A percentile compares a stretch with the other conserved stretches of the same genome.
phyloP scores from a whole-genome alignment of 2,113 vertebrate genomes.

The Hiodon tergisus region DNA sequence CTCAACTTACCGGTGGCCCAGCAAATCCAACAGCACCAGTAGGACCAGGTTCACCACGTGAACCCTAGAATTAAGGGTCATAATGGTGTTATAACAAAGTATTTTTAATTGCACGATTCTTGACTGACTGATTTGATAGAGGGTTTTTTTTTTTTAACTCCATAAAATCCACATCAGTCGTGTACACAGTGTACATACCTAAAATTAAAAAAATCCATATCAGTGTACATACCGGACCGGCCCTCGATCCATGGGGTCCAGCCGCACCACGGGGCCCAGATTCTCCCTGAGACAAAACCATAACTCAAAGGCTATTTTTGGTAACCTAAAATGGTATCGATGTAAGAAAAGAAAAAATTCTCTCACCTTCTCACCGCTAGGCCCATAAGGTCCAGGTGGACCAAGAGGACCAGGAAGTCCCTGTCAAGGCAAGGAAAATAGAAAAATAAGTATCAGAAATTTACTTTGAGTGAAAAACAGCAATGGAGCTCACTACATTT shows the following conservation, averaged over 20 bases:
- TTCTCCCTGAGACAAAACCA: conserved; percentile 75
- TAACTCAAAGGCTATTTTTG: background rate
- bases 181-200: no score
- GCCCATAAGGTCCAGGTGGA: conserved; percentile 80
- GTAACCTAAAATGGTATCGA: background rate
- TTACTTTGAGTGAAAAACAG: background rate
- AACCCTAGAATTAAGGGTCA: conserved; percentile 64
- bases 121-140: no score
- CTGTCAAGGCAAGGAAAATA: conserved; percentile 54
- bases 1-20: conserved; percentile 77
- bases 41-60: conserved; percentile 91
- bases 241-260: conserved; percentile 88
- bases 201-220: background rate
- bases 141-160: background rate
- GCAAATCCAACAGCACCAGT: conserved; percentile 90
- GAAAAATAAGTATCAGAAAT: background rate
- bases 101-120: no score
- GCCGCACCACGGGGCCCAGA: conserved; percentile 85
- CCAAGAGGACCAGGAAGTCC: conserved; percentile 89
- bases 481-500: background rate
- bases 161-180: background rate
- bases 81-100: background rate
- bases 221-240: conserved; percentile 75
- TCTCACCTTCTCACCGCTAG: conserved; percentile 89
- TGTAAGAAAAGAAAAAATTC: background rate